A percentile compares a stretch with the other conserved stretches of the same genome.
These are phyloP conservation scores for Myanophis thanlyinensis DNA, from an alignment of 2,113 vertebrate species.

Conservation along the genomic window DNA sequence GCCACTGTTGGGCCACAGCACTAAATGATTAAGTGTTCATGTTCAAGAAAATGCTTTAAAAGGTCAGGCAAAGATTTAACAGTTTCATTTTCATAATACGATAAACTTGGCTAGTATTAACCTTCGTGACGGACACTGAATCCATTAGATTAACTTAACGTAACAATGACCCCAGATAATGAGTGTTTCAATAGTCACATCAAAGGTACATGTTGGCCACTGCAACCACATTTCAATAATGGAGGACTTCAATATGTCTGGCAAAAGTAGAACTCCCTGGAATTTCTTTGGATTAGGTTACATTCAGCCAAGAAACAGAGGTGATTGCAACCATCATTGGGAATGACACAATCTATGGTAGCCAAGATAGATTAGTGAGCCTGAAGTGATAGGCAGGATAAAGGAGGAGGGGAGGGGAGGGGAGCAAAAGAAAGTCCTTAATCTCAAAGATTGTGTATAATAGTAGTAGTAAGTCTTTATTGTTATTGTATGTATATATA, in stretches of 20 bases:
- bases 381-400: not conserved
- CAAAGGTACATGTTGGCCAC: not conserved
- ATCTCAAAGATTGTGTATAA: not conserved
- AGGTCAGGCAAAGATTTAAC: not conserved
- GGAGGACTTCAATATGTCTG: not conserved
- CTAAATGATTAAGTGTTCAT: not conserved
- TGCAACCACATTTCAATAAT: not conserved
- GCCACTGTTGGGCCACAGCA: too few relatives aligned
- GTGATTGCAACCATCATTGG: not conserved
- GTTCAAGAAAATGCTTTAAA: not conserved
- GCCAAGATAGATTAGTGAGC: not conserved
- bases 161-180: not conserved
- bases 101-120: not conserved
- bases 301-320: not conserved
- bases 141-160: not conserved
- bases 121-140: not conserved
- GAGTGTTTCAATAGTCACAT: not conserved
- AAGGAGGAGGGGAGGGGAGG: accelerated
- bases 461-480: too few relatives aligned
- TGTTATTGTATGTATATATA: too few relatives aligned
- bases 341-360: not conserved
- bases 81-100: not conserved
- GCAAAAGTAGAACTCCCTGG: not conserved
- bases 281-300: not conserved
- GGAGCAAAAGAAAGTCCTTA: not conserved